phyloP scores from a whole-genome alignment of 2,113 vertebrate species.

The Nicator chloris region DNA sequence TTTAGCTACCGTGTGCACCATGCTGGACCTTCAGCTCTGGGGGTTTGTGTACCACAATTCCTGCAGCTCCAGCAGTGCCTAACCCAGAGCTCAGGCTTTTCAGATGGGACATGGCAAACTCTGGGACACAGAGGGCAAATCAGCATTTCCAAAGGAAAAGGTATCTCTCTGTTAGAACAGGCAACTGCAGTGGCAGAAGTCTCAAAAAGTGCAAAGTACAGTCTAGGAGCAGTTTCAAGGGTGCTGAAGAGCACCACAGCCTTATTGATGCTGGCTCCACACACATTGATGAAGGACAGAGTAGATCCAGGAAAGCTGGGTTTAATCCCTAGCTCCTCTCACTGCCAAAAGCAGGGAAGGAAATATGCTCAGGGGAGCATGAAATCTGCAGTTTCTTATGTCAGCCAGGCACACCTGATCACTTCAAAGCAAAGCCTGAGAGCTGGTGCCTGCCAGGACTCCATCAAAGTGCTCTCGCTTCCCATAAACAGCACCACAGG shows the following conservation, averaged over 20 bases:
- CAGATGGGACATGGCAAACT: neutral
- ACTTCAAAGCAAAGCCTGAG: slow-evolving; percentile 5
- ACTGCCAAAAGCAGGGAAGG: slow-evolving; percentile 25
- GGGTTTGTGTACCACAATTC: neutral
- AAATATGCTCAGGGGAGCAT: slow-evolving; percentile 53
- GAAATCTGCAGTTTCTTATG: slow-evolving; percentile 19
- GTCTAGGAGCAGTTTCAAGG: neutral
- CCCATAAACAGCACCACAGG: neutral
- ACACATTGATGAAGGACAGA: neutral
- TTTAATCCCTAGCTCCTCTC: slow-evolving; percentile 18
- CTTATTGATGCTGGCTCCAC: neutral
- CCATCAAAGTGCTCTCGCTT: neutral
- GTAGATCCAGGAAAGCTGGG: neutral
- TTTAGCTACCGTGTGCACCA: neutral
- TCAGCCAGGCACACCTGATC: slow-evolving; percentile 36
- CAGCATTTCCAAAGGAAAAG: neutral
- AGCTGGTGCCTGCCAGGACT: slow-evolving; percentile 18
- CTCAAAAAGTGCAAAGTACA: neutral
- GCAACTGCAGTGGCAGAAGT: neutral
- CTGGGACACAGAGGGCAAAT: neutral
- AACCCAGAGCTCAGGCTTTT: neutral
- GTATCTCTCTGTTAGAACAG: neutral
- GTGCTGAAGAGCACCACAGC: neutral
- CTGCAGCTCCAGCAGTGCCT: neutral
- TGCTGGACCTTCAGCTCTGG: neutral